phyloP scores from a whole-genome alignment of 2,113 vertebrate species.

The Litocranius walleri region DNA sequence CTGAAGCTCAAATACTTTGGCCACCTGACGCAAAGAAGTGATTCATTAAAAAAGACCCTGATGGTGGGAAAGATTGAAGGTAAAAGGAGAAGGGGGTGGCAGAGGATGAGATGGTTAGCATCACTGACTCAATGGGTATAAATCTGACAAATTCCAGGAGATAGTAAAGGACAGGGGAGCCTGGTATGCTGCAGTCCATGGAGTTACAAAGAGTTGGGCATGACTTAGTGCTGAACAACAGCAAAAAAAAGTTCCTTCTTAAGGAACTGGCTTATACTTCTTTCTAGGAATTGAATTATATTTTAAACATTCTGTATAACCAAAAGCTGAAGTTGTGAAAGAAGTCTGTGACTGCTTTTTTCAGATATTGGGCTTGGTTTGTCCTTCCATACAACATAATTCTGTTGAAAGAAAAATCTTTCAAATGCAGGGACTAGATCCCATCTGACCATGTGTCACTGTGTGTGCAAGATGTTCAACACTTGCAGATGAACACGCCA shows the following conservation, averaged over 20 bases:
- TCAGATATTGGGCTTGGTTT: not conserved
- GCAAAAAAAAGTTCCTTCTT: not conserved
- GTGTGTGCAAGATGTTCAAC: not conserved
- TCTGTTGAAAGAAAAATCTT: not conserved
- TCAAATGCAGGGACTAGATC: not conserved
- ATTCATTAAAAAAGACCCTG: not conserved
- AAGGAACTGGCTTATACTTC: not conserved
- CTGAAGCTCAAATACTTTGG: not conserved
- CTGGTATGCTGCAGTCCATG: not conserved
- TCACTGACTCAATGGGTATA: not conserved
- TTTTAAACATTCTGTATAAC: not conserved
- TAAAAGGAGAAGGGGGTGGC: not conserved
- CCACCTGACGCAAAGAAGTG: not conserved
- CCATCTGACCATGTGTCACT: not conserved
- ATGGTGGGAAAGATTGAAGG: not conserved
- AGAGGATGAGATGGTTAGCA: not conserved
- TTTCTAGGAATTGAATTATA: not conserved
- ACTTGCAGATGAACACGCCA: not conserved
- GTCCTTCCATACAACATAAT: not conserved
- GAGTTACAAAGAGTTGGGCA: not conserved
- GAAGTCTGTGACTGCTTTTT: not conserved
- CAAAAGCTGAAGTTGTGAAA: not conserved
- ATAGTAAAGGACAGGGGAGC: not conserved
- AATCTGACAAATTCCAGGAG: not conserved
- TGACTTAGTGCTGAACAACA: not conserved